Evolutionary conservation across 1,140 invertebrate genomes (phyloP), one percentile per base, ranked within the genome.

Genomic region (Marisa cornuarietis): DNA sequence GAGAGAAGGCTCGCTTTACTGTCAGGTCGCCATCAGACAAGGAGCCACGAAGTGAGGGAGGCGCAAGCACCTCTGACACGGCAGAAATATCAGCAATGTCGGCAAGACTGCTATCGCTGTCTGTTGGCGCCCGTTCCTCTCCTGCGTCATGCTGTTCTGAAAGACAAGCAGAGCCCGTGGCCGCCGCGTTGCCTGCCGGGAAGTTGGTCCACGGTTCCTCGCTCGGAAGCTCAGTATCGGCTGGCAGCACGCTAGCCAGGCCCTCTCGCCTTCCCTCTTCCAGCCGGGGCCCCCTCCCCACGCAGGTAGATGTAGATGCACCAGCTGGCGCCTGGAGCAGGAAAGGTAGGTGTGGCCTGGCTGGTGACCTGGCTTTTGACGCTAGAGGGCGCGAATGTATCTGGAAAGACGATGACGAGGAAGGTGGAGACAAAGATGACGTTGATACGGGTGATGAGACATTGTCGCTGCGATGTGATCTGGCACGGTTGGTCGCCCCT

Each of bases 131-230:
- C n/a, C 51, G 16, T 52, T 73, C 71, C 52, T 73, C 71, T 9
- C 71, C 71, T 22, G 71, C 76, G 76, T 77, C 76, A 62, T 77
- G 76, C 76, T 77, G 76, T 18, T 77, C 63, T 49, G 76, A 77
- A n/a, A 77, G 76, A 69, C 76, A 51, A 9, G 65, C 63, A 31
- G 76, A 24, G 20, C 51, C 76, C 31, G 76, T 68, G 65, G 65
- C 14, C 61, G 76, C 22, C 16, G 76, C n/a, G 7, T 63, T 42
- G 63, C 49, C 42, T 69, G 20, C 74, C 18, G 76, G 76, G 49
- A 77, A 77, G 65, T 51, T 63, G 49, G 76, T 77, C 76, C 76
- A 77, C 63, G 76, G 63, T 24, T 77, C 76, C 24, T 77, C 76
- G 13, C 31, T 51, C 20, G 76, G 63, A 68, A 68, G 65, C 22